Evolutionary conservation across 2,113 vertebrate species (phyloP).

Genomic region (Salvator merianae): DNA sequence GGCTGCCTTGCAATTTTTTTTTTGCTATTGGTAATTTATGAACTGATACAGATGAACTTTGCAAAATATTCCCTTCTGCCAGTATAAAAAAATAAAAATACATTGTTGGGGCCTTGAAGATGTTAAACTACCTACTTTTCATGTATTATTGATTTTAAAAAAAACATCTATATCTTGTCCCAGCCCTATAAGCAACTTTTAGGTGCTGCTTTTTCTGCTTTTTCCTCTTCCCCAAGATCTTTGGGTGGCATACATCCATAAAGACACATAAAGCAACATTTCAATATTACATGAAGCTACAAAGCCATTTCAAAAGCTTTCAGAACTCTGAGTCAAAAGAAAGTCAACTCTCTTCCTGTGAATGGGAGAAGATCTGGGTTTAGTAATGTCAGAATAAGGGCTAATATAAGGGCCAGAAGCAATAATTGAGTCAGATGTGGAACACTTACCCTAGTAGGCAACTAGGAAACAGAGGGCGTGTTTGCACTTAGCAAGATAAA

Average conservation of each 20-base stretch:
- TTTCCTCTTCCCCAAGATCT: no score
- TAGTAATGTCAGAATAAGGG: neutral
- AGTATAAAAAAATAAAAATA: neutral
- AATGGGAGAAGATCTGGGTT: neutral
- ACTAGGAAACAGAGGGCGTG: neutral
- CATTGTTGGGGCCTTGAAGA: neutral
- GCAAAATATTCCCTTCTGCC: neutral
- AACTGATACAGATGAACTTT: neutral
- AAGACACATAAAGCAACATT: no score
- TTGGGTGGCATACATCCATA: no score
- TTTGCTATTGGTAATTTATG: neutral
- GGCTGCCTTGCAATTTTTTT: neutral
- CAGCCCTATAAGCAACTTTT: no score
- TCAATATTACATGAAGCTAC: no score
- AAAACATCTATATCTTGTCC: no score
- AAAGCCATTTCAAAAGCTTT: no score
- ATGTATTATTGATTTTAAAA: neutral
- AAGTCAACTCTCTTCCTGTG: no score
- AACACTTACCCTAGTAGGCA: neutral
- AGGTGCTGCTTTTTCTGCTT: no score
- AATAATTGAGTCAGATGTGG: neutral
- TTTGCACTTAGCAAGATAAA: no score
- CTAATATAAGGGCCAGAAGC: no score
- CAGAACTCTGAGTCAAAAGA: no score
- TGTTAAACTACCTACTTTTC: neutral